Evolutionary conservation across 1,140 invertebrate species (phyloP).

Genomic region (Pantala flavescens): DNA sequence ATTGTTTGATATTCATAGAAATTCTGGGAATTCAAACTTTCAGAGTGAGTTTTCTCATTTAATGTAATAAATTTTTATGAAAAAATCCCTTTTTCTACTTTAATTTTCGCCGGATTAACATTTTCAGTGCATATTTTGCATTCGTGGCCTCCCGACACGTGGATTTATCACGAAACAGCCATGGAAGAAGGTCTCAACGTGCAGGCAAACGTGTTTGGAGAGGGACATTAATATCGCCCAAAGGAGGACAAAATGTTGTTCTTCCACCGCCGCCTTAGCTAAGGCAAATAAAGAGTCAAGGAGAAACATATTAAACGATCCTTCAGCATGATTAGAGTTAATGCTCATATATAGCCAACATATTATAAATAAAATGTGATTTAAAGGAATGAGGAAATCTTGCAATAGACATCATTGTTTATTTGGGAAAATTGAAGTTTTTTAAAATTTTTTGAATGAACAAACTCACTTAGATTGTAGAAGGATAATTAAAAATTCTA

Average conservation of each 20-base stretch:
- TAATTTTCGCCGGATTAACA: slow-evolving; percentile 6
- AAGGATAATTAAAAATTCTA: no score
- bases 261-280: background rate
- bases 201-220: background rate
- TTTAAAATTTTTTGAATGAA: no score
- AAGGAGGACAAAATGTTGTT: slow-evolving; percentile 5
- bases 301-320: background rate
- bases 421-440: no score
- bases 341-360: no score
- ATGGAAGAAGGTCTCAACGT: background rate
- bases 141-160: background rate
- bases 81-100: background rate
- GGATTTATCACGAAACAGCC: background rate
- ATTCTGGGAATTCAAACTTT: no score
- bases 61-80: no score
- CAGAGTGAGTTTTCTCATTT: no score
- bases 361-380: no score
- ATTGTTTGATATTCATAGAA: no score
- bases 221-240: background rate
- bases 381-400: no score
- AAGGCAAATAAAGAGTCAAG: background rate
- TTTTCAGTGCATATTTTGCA: background rate
- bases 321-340: background rate
- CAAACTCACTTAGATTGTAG: no score
- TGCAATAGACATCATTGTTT: no score